Percentiles rank a stretch among this genome's conserved stretches.
Evolutionary conservation across 2,888 invertebrate genomes (phyloP).

Genomic region (Ectropis crepuscularia): DNA sequence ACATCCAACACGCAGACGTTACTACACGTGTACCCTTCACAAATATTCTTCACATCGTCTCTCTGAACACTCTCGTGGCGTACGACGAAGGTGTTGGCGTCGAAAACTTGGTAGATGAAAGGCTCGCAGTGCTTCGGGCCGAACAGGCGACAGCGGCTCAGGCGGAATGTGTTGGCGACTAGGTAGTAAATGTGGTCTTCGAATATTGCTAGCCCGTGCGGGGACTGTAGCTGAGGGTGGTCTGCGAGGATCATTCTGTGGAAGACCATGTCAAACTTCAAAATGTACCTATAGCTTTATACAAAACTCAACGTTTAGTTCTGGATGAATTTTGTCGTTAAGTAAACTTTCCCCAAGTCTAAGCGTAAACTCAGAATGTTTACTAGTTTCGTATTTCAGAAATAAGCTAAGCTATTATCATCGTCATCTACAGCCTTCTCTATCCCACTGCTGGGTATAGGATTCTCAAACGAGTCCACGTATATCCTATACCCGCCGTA

Average conservation of each 20-base stretch:
- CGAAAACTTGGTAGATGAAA: conserved; percentile 69
- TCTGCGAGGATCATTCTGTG: conserved; percentile 73
- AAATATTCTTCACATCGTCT: conserved; percentile 69
- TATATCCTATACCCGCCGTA: too few species aligned
- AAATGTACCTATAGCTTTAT: not conserved
- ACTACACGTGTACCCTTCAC: conserved; percentile 77
- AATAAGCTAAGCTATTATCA: too few species aligned
- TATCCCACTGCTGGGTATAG: too few species aligned
- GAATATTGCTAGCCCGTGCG: conserved; percentile 88
- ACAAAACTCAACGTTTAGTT: not conserved
- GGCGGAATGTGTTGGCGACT: conserved; percentile 78
- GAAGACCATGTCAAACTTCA: conserved; percentile 15
- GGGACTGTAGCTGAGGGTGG: conserved; percentile 77
- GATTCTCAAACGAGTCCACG: too few species aligned
- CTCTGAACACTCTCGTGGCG: conserved; percentile 64
- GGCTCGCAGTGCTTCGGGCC: conserved; percentile 77
- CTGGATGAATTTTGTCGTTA: too few species aligned
- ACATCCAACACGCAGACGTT: conserved; percentile 86
- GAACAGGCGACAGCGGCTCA: conserved; percentile 86
- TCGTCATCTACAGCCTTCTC: too few species aligned
- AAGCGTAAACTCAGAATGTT: too few species aligned
- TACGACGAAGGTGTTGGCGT: conserved; percentile 62
- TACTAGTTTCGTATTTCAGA: too few species aligned
- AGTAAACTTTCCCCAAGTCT: too few species aligned
- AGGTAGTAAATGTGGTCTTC: conserved; percentile 92